phyloP scores from a whole-genome alignment of 2,797 vertebrate species.

The Esox lucius region DNA sequence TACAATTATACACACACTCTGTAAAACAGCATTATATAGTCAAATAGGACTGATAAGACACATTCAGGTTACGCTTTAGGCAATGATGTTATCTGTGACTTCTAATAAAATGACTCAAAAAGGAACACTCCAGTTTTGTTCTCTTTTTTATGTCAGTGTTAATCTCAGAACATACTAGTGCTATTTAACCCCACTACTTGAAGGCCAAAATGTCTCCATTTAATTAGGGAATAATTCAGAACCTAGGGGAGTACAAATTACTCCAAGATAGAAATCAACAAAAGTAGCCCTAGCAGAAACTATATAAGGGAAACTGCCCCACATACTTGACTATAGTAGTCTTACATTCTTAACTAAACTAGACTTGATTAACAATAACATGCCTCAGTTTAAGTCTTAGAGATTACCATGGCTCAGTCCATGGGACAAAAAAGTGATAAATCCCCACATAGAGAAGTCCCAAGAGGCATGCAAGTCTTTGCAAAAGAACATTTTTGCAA shows the following conservation, averaged over 20 bases:
- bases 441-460: neutral
- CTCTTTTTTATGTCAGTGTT: neutral
- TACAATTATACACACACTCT: neutral
- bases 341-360: conserved; percentile 11
- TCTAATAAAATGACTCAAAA: conserved; percentile 10
- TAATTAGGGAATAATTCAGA: too few species aligned
- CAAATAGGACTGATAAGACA: neutral
- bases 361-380: conserved; percentile 7
- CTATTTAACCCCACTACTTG: too few species aligned
- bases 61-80: neutral
- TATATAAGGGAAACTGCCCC: neutral
- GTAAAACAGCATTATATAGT: neutral
- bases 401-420: neutral
- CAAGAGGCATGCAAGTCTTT: neutral
- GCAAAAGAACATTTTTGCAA: neutral
- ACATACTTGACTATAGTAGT: neutral
- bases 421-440: neutral
- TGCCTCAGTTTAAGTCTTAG: neutral
- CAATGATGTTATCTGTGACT: conserved; percentile 2
- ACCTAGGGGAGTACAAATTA: too few species aligned
- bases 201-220: too few species aligned
- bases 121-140: neutral
- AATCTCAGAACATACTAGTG: neutral
- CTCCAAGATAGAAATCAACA: too few species aligned
- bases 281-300: neutral